Percentiles rank a stretch among this genome's conserved stretches.
Evolutionary conservation across 1,140 invertebrate species (phyloP).

Genomic region (Phymastichus coffea): DNA sequence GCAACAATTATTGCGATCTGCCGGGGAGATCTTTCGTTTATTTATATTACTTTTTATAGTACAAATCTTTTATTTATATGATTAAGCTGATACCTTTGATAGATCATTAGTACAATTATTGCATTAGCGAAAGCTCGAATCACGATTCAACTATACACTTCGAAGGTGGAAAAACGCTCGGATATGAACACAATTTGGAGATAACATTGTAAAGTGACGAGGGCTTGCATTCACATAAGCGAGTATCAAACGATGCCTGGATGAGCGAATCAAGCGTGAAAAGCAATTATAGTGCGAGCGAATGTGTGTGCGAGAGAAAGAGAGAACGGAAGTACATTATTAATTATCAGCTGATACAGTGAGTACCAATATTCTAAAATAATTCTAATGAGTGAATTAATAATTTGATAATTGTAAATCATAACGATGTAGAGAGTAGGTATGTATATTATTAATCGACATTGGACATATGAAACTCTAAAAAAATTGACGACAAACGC

Average conservation of each 20-base stretch:
- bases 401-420: constrained; percentile 58
- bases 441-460: constrained; percentile 37
- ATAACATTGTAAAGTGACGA: constrained; percentile 15
- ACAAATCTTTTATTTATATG: constrained; percentile 54
- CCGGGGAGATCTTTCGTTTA: no score
- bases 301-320: constrained; percentile 1
- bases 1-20: no score
- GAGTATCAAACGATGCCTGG: constrained; percentile 25
- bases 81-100: constrained; percentile 45
- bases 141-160: constrained; percentile 55
- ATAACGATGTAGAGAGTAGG: constrained; percentile 52
- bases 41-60: constrained; percentile 52
- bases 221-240: background rate
- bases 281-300: constrained; percentile 6
- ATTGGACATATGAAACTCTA: constrained; percentile 14
- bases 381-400: constrained; percentile 58
- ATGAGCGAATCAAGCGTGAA: constrained; percentile 8
- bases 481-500: constrained; percentile 34
- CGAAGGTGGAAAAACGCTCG: constrained; percentile 20
- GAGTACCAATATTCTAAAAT: constrained; percentile 59
- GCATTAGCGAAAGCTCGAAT: constrained; percentile 53
- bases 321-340: constrained; percentile 15
- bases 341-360: no score
- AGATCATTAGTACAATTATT: constrained; percentile 33
- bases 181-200: background rate